These are phyloP conservation scores for Perizoma flavofasciatum DNA, from an alignment of 2,888 invertebrate species.

Conservation along the genomic window DNA sequence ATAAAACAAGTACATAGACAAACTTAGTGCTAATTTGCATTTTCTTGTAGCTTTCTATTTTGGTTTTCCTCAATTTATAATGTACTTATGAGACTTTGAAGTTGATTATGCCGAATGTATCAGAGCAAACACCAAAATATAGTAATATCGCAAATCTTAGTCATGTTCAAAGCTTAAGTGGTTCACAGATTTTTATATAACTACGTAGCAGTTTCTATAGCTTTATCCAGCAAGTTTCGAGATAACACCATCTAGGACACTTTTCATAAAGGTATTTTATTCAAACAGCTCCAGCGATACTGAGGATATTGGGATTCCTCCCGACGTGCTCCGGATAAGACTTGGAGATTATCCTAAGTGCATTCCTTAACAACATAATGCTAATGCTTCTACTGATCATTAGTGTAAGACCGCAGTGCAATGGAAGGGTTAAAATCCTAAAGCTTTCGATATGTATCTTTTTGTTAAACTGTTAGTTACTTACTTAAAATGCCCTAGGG, in stretches of 20 bases:
- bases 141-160: no score
- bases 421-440: conserved; percentile 3
- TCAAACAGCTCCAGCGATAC: conserved; percentile 46
- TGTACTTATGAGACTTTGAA: no score
- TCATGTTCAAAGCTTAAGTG: no score
- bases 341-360: conserved; percentile 22
- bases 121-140: no score
- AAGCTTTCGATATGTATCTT: neutral
- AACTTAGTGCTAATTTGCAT: no score
- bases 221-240: conserved; percentile 20
- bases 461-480: no score
- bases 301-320: conserved; percentile 46
- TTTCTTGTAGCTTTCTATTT: no score
- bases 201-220: neutral
- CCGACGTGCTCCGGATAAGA: conserved; percentile 24
- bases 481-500: no score
- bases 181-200: no score
- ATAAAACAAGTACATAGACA: no score
- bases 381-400: conserved; percentile 26
- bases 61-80: no score
- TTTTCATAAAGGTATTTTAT: conserved; percentile 47
- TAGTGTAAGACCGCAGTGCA: conserved; percentile 7
- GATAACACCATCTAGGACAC: conserved; percentile 33
- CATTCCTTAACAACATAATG: conserved; percentile 16
- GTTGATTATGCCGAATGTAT: no score